A percentile compares a stretch with the other conserved stretches of the same genome.
These are phyloP conservation scores for Therioaphis trifolii DNA, from an alignment of 2,888 invertebrate genomes.

Conservation along the genomic window DNA sequence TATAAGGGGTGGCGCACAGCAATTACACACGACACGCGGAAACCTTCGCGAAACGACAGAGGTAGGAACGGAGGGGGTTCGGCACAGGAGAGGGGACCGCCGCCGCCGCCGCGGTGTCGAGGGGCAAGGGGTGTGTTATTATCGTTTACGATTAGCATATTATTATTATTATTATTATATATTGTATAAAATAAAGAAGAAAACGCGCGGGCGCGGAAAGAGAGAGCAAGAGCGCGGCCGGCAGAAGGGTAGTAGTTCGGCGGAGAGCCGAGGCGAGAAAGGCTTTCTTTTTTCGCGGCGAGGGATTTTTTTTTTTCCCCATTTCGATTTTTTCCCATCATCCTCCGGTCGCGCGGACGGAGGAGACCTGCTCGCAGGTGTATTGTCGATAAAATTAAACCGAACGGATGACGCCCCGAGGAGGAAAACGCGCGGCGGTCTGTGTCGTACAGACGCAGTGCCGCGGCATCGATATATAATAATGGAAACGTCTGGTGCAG, in stretches of 20 bases:
- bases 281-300: neutral
- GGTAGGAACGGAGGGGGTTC: too few species aligned
- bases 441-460: too few species aligned
- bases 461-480: neutral
- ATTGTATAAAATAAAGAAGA: neutral
- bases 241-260: too few species aligned
- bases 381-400: conserved; percentile 58
- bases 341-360: neutral
- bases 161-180: too few species aligned
- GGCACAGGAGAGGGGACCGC: too few species aligned
- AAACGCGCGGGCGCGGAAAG: neutral
- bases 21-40: too few species aligned
- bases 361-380: conserved; percentile 19
- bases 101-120: too few species aligned
- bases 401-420: conserved; percentile 7
- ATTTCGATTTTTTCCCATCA: neutral
- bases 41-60: too few species aligned
- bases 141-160: neutral
- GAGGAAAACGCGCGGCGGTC: neutral
- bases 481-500: conserved; percentile 62
- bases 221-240: neutral
- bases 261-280: neutral
- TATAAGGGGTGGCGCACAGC: too few species aligned
- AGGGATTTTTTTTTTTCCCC: conserved; percentile 1
- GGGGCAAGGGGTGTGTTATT: neutral